Base-by-base conservation (phyloP, 1,140 invertebrate genomes). In the Theocolax elegans region DNA sequence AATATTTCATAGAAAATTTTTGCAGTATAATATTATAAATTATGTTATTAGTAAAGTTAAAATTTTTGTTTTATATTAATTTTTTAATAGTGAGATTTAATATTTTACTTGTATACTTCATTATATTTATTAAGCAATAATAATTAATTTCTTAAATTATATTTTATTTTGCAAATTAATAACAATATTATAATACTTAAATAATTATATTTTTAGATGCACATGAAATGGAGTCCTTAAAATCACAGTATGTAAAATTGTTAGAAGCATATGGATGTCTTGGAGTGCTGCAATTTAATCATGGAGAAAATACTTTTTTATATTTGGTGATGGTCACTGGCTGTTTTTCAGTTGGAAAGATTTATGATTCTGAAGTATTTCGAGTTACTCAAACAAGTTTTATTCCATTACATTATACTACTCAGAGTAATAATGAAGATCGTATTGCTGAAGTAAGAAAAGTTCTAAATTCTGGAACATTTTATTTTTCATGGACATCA, bases 281-380 rank as follows among this genome's bases (percentile, higher is more conserved):
- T 29, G 96, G 96, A 49, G 94, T 96, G 12, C 85, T 98, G 1
- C 94, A 95, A 78, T 82, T 97, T 10, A 94, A 94, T 87, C 89
- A 91, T 71, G 95, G 94, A 63, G 94, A 97, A 80, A 91, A 89
- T 74, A 92, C 91, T 29, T 83, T 95, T 31, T 87, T 95, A 27
- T 98, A 95, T 79, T 88, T 98, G 49, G 95, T 97, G 4, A 88
- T 97, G 74, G 93, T 98, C n/a, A 97, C 94, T 7, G 95, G 96
- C 8, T 98, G 95, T 82, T 92, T 96, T 71, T 98, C 96, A 2
- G 92, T 98, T 67, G 97, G 96, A 12, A 98, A 98, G 88, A 93
- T 99, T 51, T 90, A 90, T 15, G 95, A 97, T 75, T 92, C 93
- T 6, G 97, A 99, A 88, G 92, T 98, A 23, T 98, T 98, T 83